Evolutionary conservation across 2,113 vertebrate species (phyloP), one percentile per base, ranked within the genome.

Genomic region (Trematocara zebra): DNA sequence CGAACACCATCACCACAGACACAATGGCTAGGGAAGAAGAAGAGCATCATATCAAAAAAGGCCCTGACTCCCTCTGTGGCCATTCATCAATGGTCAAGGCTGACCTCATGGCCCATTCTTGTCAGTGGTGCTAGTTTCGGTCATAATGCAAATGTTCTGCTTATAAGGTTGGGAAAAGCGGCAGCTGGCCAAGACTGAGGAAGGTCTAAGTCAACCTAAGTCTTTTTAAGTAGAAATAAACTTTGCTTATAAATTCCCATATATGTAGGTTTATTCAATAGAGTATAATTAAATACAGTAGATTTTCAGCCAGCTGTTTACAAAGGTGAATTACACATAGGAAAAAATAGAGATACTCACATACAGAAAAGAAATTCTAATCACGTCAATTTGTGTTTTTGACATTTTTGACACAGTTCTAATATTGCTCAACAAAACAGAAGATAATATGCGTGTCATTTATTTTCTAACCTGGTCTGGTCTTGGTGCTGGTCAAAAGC

Each of bases 401-500:
- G 20, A 44, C 67, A 72, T 72, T 72, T 74, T 42, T 72, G 23
- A 4, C 40, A 74, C 14, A 17, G 23, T 49, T 47, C 3, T 31
- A 31, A 8, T 31, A 1, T 28, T 11, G 1, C 53, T 15, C 2
- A 15, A 69, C 1, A 17, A 44, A 82, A 44, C 14, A 20, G 15
- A 20, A 37, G 11, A 42, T 11, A 26, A 4, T 1, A 11, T 5
- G 12, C 8, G 11, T 67, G 35, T 20, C 8, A 81, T 61, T 8
- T 7, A 9, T 31, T 5, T 8, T 56, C 80, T 91, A 1, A 95
- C 95, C 95, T 94, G 90, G 94, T 94, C 91, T 95, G 95, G 95
- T 99, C 98, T 94, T 99, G 98, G 95, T 99, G 98, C 94, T 99
- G 98, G 95, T 99, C 98, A 89, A 99, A 99, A 90, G 98, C 98